Percentiles rank a stretch among this genome's conserved stretches.
Evolutionary conservation across 1,140 invertebrate genomes (phyloP).

Genomic region (Leptinotarsa lineolata): DNA sequence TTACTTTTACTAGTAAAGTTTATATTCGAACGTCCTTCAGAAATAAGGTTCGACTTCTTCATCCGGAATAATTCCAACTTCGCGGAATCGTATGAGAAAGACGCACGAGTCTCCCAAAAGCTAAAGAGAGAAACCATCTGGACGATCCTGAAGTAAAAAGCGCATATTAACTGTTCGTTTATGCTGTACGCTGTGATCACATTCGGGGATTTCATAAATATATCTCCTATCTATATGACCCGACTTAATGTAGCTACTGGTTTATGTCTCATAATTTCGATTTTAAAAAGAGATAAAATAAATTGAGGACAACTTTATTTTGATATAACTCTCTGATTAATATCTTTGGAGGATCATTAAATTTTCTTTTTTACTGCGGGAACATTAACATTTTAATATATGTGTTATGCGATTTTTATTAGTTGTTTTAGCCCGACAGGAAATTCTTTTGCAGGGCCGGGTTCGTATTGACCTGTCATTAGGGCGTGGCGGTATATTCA

Average conservation of each 20-base stretch:
- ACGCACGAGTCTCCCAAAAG: not conserved
- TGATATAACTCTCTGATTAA: constrained; percentile 33
- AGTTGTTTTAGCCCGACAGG: not conserved
- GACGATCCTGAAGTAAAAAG: not conserved
- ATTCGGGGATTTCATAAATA: constrained; percentile 52
- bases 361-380: not conserved
- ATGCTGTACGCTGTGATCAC: constrained; percentile 49
- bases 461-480: not conserved
- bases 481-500: too few relatives aligned
- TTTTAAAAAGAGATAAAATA: constrained; percentile 51
- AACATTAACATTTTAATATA: constrained; percentile 3
- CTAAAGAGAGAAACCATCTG: not conserved
- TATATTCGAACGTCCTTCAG: not conserved
- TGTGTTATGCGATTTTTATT: constrained; percentile 3
- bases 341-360: not conserved
- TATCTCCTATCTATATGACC: constrained; percentile 45
- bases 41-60: not conserved
- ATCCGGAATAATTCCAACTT: not conserved
- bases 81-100: not conserved
- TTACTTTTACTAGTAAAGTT: not conserved
- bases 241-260: constrained; percentile 47
- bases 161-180: constrained; percentile 51
- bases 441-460: not conserved
- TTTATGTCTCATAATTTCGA: constrained; percentile 52
- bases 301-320: constrained; percentile 50